Conservation (phyloP, 1,140 invertebrate genomes). For the Tetragnatha versicolor region DNA sequence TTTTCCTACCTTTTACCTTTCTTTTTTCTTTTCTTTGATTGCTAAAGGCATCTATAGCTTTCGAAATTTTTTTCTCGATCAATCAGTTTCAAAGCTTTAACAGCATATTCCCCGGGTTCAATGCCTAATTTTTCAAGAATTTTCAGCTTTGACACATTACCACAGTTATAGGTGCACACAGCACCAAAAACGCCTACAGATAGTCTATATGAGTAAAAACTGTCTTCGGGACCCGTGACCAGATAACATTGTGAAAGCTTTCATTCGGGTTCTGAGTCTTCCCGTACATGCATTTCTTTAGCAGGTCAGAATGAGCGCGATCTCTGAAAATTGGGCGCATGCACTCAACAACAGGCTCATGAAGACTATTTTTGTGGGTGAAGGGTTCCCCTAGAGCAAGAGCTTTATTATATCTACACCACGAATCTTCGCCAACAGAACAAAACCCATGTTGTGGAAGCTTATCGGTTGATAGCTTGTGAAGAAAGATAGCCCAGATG, state of each 20-base stretch:
- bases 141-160: not conserved
- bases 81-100: not conserved
- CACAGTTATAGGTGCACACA: not conserved
- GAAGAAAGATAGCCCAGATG: not conserved
- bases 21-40: not conserved
- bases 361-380: not conserved
- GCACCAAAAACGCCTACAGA: not conserved
- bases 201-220: not conserved
- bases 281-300: not conserved
- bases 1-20: no score
- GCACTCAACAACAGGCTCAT: not conserved
- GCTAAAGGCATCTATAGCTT: not conserved
- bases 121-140: not conserved
- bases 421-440: not conserved
- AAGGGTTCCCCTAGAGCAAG: not conserved
- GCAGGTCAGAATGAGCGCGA: not conserved
- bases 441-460: no score
- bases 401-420: not conserved
- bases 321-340: not conserved
- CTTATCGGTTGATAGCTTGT: not conserved
- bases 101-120: not conserved
- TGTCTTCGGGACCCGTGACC: not conserved
- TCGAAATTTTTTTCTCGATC: not conserved
- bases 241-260: not conserved
- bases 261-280: constrained; percentile 21